Base-by-base conservation (phyloP, 1,140 invertebrate genomes). In the Trichonephila inaurata region DNA sequence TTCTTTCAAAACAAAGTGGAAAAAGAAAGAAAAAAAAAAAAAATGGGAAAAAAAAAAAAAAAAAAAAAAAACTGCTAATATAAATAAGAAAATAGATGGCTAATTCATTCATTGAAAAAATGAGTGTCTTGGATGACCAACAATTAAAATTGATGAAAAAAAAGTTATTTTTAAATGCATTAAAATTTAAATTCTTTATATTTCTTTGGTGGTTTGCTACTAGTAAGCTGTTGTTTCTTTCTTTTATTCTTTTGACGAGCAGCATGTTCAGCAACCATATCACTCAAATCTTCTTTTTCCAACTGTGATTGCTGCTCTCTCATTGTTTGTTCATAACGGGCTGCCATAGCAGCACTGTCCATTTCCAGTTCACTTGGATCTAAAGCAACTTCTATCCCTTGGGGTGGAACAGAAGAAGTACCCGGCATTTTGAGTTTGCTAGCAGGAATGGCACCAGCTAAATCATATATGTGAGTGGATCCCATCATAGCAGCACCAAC, bases 101-200 rank as follows among this genome's bases (percentile, higher is more conserved):
- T 12, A 51, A 51, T 51, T 51, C 51, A 51, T 51, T 51, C 10
- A 51, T 51, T 51, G 7, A 51, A 51, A 51, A 51, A 51, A 51
- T 51, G 51, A 51, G 51, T 51, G 7, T 51, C 10, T 51, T 51
- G 51, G 51, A 51, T 51, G 33, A 40, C 33, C 33, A 51, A 51
- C 7, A 51, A 51, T 2, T 51, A 51, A 51, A 51, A 51, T 12
- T 51, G 51, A 51, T 51, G 51, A 51, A 51, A 51, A 28, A 28
- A 12, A 51, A 12, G 2, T 51, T 51, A 51, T 51, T 51, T 51
- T 51, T 51, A 12, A 51, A 51, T 12, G 10, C 51, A 51, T 69
- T 97, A 99, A 97, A 99, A 99, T 96, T 99, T 99, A 96, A 99
- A 99, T 95, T 99, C 98, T 96, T 99, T 99, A 96, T 99, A 99